Evolutionary conservation across 2,888 invertebrate species (phyloP), one percentile per base, ranked within the genome.

Genomic region (Pelosia muscerda): DNA sequence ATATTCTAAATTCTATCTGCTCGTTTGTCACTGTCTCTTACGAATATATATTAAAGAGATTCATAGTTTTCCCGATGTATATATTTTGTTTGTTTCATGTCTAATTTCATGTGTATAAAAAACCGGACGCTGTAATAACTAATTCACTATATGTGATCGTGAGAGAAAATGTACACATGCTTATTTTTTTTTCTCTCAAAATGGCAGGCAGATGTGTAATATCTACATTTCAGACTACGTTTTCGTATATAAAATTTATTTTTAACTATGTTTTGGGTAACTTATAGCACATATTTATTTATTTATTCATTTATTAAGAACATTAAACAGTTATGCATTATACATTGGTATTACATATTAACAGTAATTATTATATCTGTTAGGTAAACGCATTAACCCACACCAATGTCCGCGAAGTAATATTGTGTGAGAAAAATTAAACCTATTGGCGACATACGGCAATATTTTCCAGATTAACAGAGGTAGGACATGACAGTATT

Each of bases 11-110:
- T 65, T 76, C 69, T 66, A 75, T 76, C 67, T 58, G 74, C 74
- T 79, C 71, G 63, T 75, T 71, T 74, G 65, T 75, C 72, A 69
- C 68, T 72, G 75, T 76, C 77, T 65, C 63, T 19, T 68, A 10
- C 10, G 28, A 68, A 66, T 68, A 59, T 68, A 72, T 65, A 63
- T 68, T 59, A 67, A 28, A 42, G 26, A 77, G 70, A 72, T 75
- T 69, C 70, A 75, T 75, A 71, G 65, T 65, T 71, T 57, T 58
- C 66, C 25, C 62, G 54, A 74, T 68, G 58, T 66, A 58, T 72
- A 61, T 67, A 68, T 77, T 49, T 49, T 49, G 49, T 77, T 72
- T 71, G 65, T 65, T 66, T 60, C 34, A 31, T 62, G 57, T 67
- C 57, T 57, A 63, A 73, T 72, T 65, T 69, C 58, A 72, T 64